These are phyloP conservation scores for Ploceus nigricollis DNA, from an alignment of 2,113 vertebrate genomes.

Conservation along the genomic window DNA sequence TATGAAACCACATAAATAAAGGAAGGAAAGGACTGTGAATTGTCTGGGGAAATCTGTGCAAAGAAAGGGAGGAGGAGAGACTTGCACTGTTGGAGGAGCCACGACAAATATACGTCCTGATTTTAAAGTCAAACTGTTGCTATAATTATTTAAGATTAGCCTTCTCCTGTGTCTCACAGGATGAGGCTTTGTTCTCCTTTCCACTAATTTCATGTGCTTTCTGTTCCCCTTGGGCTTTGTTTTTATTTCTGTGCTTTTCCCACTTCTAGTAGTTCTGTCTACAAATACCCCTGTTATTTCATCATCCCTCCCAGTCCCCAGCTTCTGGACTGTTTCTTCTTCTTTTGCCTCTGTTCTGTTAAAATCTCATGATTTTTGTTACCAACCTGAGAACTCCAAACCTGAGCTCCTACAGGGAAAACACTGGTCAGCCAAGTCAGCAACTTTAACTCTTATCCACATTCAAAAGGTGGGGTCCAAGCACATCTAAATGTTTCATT, in stretches of 20 bases:
- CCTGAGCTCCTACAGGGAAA: neutral
- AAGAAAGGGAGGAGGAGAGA: slow-evolving; percentile 11
- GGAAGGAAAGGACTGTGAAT: neutral
- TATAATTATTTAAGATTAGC: slow-evolving; percentile 27
- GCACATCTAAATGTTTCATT: neutral
- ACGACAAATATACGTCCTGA: neutral
- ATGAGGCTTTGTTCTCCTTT: slow-evolving; percentile 44
- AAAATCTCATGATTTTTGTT: neutral
- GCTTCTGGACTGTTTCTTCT: neutral
- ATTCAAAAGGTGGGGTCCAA: neutral
- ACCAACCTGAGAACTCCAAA: neutral
- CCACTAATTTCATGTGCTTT: slow-evolving; percentile 4
- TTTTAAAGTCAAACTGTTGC: slow-evolving; percentile 34
- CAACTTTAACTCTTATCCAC: neutral
- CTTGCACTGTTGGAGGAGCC: neutral
- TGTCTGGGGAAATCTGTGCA: slow-evolving; percentile 45
- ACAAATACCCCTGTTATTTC: slow-evolving; percentile 1
- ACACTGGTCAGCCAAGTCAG: fast-evolving
- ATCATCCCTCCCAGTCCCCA: neutral
- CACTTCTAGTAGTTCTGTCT: neutral
- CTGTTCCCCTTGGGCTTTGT: slow-evolving; percentile 33
- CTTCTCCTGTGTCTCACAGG: neutral
- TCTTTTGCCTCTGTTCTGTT: neutral
- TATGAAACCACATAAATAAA: slow-evolving; percentile 46
- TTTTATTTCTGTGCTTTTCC: slow-evolving; percentile 33